Base-by-base conservation (phyloP, 2,888 invertebrate species). In the Netelia inedita region DNA sequence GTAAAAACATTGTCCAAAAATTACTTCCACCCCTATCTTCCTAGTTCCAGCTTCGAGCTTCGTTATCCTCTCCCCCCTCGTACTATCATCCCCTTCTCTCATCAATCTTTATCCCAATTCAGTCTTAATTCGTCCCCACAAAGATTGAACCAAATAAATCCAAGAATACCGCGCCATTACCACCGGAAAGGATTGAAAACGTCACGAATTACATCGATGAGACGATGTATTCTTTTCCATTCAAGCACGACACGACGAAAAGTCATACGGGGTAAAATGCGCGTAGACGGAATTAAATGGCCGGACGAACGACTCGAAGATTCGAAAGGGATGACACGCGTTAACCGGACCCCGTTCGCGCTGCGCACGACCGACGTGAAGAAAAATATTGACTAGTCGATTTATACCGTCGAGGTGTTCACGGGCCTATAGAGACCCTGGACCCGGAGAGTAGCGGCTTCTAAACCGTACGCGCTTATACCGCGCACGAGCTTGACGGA, bases 401-500 rank as follows among this genome's bases (percentile, higher is more conserved):
- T 68, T 78, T 78, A 41, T 73, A 46, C 11, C 63, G 35, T 14
- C 28, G 3, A 28, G 19, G 59, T 16, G 71, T 72, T 79, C 61
- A 59, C 50, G 69, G 35, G 53, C 61, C 50, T 50, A 43, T 65
- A 6, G 53, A 6, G 53, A 41, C 61, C 69, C 43, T 53, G 19
- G 57, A n/a, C 50, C 11, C 57, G 46, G 35, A 72, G 53, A 59
- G 28, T 28, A 28, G 28, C 5, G 5, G 28, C 28, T 28, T 83
- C 73, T 28, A 28, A 79, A 59, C 50, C 66, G 28, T 66, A 16
- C 55, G 53, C 16, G 28, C 66, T 57, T 73, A 2, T 28, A 61
- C 63, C 28, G 19, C 23, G 28, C 21, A 50, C 11, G 43, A n/a
- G 16, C 76, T 68, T 79, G 75, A 78, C 69, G 50, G 84, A 74